phyloP scores from a whole-genome alignment of 1,140 invertebrate genomes.

The Penaeus japonicus region DNA sequence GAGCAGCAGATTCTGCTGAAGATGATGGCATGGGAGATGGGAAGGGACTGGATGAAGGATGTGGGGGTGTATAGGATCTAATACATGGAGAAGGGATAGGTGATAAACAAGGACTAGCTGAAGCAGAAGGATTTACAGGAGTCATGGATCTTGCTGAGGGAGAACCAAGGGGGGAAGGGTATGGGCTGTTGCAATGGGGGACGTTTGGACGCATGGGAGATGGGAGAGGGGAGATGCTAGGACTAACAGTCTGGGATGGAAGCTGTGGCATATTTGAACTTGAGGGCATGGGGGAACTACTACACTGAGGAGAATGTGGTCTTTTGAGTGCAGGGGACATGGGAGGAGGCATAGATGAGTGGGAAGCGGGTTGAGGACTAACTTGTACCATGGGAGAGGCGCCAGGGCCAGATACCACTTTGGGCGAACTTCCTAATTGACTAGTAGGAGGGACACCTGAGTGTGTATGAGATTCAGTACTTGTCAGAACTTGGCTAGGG shows the following conservation, averaged over 20 bases:
- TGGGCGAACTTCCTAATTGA: constrained; percentile 41
- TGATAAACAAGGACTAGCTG: constrained; percentile 44
- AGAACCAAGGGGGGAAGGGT: constrained; percentile 41
- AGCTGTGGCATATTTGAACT: constrained; percentile 55
- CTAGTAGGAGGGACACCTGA: constrained; percentile 41
- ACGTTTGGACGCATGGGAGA: constrained; percentile 48
- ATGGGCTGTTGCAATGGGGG: constrained; percentile 33
- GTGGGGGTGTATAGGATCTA: constrained; percentile 32
- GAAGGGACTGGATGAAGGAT: constrained; percentile 36
- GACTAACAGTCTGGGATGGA: constrained; percentile 48
- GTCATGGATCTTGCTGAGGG: constrained; percentile 33
- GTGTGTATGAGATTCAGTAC: constrained; percentile 22
- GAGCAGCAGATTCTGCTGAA: constrained; percentile 27
- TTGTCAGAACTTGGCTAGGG: constrained; percentile 14
- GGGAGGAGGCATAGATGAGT: constrained; percentile 61
- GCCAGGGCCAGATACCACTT: constrained; percentile 27
- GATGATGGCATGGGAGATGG: constrained; percentile 40
- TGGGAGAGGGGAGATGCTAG: constrained; percentile 50
- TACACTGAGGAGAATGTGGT: constrained; percentile 58
- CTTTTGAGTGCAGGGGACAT: constrained; percentile 61
- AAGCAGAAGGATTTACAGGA: constrained; percentile 38
- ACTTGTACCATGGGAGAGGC: constrained; percentile 46
- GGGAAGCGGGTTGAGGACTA: constrained; percentile 22
- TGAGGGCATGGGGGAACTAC: constrained; percentile 60
- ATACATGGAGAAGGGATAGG: constrained; percentile 44